Base-by-base conservation (phyloP, 2,113 vertebrate genomes). In the Anhinga anhinga region DNA sequence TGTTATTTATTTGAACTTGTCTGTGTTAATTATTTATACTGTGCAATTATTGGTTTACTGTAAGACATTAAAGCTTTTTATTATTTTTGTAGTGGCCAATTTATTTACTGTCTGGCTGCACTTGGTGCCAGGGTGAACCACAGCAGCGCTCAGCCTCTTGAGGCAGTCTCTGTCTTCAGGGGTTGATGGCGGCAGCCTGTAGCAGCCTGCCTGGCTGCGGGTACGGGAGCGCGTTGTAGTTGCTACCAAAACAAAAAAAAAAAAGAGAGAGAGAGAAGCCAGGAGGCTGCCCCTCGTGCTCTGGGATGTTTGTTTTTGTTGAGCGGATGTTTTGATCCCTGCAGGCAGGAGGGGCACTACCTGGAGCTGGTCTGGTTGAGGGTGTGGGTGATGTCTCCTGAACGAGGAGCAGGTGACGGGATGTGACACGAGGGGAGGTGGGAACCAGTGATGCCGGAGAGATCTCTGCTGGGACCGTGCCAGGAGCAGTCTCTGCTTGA, bases 31-130 rank as follows among this genome's bases (percentile, higher is more conserved):
- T 93, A 93, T 95, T 96, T 80, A 86, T 86, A 95, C 81, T 9
- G 32, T 42, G 80, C 52, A 47, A 50, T 56, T 80, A 7, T 15
- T 55, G 47, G 16, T 47, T 88, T 93, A 36, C 80, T 55, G 34
- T 56, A n/a, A 80, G 59, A 67, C 55, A 96, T 96, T 97, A 96
- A 96, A 97, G 76, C 67, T 50, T 90, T 82, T 49, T 82, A 11
- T 69, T 82, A 38, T 14, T 61, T 29, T 90, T 55, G 29, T 45
- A 69, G 82, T 16, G 55, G 53, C 67, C 32, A 7, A 1, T 93
- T 80, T 72, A 58, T 86, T 50, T 73, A 11, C 20, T 22, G 34
- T 29, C 30, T 45, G 63, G 45, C 4, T 7, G 18, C 17, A 2
- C 0, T 1, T 5, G 8, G 17, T 6, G 12, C 44, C 27, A 10